phyloP scores from a whole-genome alignment of 2,113 vertebrate genomes.

The Chunga burmeisteri region DNA sequence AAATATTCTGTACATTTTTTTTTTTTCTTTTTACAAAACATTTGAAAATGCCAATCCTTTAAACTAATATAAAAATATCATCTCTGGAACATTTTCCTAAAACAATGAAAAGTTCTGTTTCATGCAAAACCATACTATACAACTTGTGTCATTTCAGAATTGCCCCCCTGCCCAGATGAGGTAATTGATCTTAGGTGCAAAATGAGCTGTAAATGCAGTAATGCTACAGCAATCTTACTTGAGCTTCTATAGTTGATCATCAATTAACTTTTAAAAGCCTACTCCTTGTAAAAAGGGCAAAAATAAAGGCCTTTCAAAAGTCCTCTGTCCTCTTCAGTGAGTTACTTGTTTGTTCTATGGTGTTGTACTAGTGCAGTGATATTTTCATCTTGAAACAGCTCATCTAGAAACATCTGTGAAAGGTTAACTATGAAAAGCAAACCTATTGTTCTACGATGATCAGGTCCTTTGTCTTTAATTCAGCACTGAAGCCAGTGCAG shows the following conservation, averaged over 20 bases:
- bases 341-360: not conserved
- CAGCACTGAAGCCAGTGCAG: not conserved
- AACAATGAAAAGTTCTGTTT: not conserved
- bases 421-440: not conserved
- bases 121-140: not conserved
- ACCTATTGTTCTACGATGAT: not conserved
- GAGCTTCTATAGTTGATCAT: not conserved
- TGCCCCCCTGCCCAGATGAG: not conserved
- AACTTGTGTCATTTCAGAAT: not conserved
- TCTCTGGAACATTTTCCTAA: not conserved
- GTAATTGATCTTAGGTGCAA: not conserved
- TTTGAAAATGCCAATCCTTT: not conserved
- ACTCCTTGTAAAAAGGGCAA: not conserved
- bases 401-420: not conserved
- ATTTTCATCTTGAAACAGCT: not conserved
- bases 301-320: not conserved
- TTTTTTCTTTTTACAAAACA: not conserved
- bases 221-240: not conserved
- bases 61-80: constrained; percentile 13
- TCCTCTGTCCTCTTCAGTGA: not conserved
- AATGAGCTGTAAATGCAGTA: not conserved
- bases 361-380: not conserved
- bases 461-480: not conserved
- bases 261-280: not conserved
- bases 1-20: not conserved